phyloP scores from a whole-genome alignment of 2,888 invertebrate genomes.

The Oasisia sp. region DNA sequence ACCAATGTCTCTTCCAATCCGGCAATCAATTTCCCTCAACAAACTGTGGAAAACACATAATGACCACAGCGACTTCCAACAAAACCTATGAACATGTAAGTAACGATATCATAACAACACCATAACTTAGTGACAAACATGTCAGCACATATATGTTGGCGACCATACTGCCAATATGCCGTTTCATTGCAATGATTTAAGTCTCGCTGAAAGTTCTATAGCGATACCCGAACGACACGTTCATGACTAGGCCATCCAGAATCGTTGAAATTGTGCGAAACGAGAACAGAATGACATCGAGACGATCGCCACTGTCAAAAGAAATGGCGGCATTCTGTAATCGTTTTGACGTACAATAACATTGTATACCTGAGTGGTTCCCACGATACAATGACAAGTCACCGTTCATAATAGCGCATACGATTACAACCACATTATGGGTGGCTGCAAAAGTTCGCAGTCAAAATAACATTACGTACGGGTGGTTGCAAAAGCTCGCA shows the following conservation, averaged over 20 bases:
- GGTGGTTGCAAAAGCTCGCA: no score
- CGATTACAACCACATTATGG: background rate
- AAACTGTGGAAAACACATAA: background rate
- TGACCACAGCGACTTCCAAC: background rate
- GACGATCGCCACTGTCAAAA: no score
- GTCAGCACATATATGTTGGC: conserved; percentile 10
- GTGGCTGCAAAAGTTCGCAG: no score
- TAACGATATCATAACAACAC: conserved; percentile 8
- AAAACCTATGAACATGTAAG: background rate
- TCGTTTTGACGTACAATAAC: background rate
- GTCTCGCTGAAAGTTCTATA: background rate
- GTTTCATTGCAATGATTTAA: background rate
- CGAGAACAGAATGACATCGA: no score
- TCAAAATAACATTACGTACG: no score
- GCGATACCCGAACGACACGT: background rate
- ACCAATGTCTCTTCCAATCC: background rate
- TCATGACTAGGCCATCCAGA: background rate
- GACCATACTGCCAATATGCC: background rate
- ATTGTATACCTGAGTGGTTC: conserved; percentile 4
- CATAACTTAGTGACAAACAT: conserved; percentile 1
- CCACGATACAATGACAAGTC: background rate
- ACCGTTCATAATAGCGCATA: background rate
- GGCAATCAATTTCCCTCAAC: background rate
- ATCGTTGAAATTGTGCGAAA: background rate
- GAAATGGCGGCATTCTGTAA: background rate